Evolutionary conservation across 2,797 vertebrate species (phyloP), one percentile per base, ranked within the genome.

Genomic region (Chrysolophus pictus): DNA sequence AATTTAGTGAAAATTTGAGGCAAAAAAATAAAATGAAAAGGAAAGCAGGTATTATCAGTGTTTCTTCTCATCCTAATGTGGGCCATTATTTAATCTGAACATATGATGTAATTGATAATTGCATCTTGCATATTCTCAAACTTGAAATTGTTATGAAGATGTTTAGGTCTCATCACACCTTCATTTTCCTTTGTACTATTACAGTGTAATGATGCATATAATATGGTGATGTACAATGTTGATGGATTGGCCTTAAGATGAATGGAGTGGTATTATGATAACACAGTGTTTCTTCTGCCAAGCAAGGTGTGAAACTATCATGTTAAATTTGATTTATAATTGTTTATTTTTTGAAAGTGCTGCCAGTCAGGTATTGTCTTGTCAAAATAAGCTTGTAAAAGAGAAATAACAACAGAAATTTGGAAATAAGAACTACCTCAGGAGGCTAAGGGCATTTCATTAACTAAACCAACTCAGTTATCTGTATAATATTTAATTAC

Each of bases 181-280:
- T 96, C 80, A 72, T 91, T 77, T 92, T 94, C 47, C n/a, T 79
- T 95, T 95, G 93, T 84, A 77, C 58, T 60, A 65, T 95, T 95
- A 75, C 47, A 86, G 69, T 89, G 91, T 90, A 95, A 96, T 88
- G 95, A 96, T 90, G 90, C 85, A 93, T 89, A 69, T 82, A 89
- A 90, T 89, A 49, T 71, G 73, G 55, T 84, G 37, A 92, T 88
- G n/a, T 72, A 49, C 72, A 92, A 68, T 92, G 65, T 29, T 94
- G 60, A 91, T 89, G 35, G 87, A 92, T 92, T 84, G 70, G n/a
- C 78, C 6, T 88, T 96, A 94, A 91, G 91, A 91, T 80, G 70
- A 79, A 94, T 92, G 41, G 29, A 84, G 19, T 80, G 62, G 47
- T 84, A 83, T 63, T 94, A 92, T 87, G 58, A 93, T 84, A 88